Conservation (phyloP, 2,888 invertebrate species). For the Agonopterix subpropinquella region DNA sequence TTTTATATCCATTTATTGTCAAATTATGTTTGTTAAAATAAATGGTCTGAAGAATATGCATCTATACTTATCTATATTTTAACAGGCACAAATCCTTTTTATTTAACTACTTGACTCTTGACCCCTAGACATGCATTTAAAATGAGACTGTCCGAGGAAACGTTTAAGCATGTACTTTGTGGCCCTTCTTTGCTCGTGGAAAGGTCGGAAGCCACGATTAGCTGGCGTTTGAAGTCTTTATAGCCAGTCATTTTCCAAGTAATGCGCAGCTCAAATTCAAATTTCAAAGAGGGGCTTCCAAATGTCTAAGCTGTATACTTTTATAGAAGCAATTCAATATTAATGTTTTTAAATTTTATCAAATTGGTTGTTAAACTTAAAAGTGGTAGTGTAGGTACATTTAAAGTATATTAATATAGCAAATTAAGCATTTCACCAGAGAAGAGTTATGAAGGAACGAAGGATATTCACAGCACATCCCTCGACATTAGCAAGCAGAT, state of each 20-base stretch:
- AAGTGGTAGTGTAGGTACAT: too few relatives aligned
- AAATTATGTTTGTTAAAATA: too few relatives aligned
- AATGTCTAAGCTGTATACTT: conserved; percentile 33
- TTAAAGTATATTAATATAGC: too few relatives aligned
- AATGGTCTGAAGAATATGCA: too few relatives aligned
- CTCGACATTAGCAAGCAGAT: too few relatives aligned
- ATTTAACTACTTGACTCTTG: conserved; percentile 19
- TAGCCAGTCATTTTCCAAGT: conserved; percentile 63
- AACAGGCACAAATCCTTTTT: conserved; percentile 10
- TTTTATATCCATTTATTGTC: too few relatives aligned
- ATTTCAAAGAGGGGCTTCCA: conserved; percentile 54
- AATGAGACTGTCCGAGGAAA: conserved; percentile 47
- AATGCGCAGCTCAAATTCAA: conserved; percentile 67
- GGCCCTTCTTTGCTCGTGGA: conserved; percentile 48
- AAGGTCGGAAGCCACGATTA: conserved; percentile 73
- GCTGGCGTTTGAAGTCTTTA: conserved; percentile 71
- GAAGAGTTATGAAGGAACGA: too few relatives aligned
- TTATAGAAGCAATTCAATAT: conserved; percentile 28
- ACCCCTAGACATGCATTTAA: conserved; percentile 32
- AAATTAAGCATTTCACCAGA: too few relatives aligned
- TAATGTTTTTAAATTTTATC: background rate
- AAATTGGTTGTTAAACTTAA: background rate
- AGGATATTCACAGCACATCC: too few relatives aligned
- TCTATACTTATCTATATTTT: too few relatives aligned
- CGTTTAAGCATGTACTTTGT: conserved; percentile 51